Evolutionary conservation across 2,888 invertebrate genomes (phyloP).

Genomic region (Ophioninae sp.): DNA sequence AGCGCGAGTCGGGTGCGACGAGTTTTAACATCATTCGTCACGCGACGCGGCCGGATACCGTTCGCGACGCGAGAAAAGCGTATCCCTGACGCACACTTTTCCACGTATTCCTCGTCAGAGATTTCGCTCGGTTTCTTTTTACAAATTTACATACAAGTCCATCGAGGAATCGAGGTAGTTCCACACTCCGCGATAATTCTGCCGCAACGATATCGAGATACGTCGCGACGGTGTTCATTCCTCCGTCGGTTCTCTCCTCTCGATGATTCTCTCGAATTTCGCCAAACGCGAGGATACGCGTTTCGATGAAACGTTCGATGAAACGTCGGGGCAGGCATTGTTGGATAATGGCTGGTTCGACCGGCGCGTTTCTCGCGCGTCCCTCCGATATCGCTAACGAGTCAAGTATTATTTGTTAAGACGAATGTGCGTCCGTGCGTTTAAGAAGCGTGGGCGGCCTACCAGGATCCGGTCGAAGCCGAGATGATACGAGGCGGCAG

Average conservation of each 20-base stretch:
- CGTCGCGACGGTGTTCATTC: no score
- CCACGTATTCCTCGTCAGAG: neutral
- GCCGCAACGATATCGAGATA: no score
- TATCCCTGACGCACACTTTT: conserved; percentile 5
- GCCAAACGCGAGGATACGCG: no score
- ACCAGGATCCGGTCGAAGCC: conserved; percentile 79
- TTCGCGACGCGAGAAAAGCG: conserved; percentile 47
- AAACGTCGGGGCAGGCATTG: neutral
- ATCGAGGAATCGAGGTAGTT: no score
- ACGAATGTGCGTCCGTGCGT: neutral
- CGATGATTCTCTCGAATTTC: no score
- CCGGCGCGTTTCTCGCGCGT: neutral
- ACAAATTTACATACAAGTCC: neutral
- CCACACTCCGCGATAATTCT: no score
- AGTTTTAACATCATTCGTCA: conserved; percentile 59
- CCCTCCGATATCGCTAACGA: neutral
- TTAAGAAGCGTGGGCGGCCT: conserved; percentile 78
- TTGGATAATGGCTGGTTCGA: no score
- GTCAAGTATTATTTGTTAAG: neutral
- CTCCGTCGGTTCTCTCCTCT: no score
- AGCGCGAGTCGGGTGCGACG: conserved; percentile 53
- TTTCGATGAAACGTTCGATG: no score
- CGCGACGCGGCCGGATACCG: conserved; percentile 15
- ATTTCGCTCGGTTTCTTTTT: neutral
- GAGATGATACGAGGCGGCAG: conserved; percentile 79